phyloP scores from a whole-genome alignment of 2,113 vertebrate species.

The Cynoglossus semilaevis region DNA sequence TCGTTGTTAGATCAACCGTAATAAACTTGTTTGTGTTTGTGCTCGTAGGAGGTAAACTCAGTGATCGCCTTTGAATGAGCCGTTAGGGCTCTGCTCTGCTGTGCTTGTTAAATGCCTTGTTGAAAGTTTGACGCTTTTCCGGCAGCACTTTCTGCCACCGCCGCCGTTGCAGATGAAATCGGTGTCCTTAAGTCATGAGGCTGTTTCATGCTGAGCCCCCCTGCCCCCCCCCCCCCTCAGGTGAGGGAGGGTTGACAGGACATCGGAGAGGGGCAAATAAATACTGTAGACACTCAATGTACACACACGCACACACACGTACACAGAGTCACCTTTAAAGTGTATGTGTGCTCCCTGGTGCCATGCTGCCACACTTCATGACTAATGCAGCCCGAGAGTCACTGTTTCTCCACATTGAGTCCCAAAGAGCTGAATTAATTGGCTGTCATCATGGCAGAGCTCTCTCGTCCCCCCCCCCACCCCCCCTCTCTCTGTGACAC shows the following conservation, averaged over 20 bases:
- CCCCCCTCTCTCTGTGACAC: slow-evolving; percentile 20
- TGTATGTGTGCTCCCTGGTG: slow-evolving; percentile 61
- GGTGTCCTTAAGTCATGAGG: slow-evolving; percentile 62
- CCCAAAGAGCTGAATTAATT: slow-evolving; percentile 76
- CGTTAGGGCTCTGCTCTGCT: slow-evolving; percentile 51
- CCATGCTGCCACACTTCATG: slow-evolving; percentile 67
- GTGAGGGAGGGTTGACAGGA: slow-evolving; percentile 60
- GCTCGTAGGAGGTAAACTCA: slow-evolving; percentile 44
- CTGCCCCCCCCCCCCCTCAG: too few relatives aligned
- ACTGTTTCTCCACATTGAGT: slow-evolving; percentile 60
- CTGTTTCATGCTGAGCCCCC: slow-evolving; percentile 61
- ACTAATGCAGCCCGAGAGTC: slow-evolving; percentile 69
- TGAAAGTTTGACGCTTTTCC: slow-evolving; percentile 60
- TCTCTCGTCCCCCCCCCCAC: slow-evolving; percentile 33
- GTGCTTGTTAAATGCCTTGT: slow-evolving; percentile 70
- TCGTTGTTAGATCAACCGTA: slow-evolving; percentile 28
- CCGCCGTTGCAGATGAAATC: slow-evolving; percentile 24
- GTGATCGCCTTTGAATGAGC: slow-evolving; percentile 54
- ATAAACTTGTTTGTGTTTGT: slow-evolving; percentile 55
- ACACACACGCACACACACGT: slow-evolving; percentile 11
- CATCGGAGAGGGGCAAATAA: slow-evolving; percentile 59
- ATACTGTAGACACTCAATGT: slow-evolving; percentile 38
- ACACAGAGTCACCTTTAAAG: slow-evolving; percentile 70
- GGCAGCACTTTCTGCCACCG: slow-evolving; percentile 38
- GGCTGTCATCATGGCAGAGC: slow-evolving; percentile 67